These are phyloP conservation scores for Rosalia funebris DNA, from an alignment of 2,888 invertebrate genomes.

Conservation along the genomic window DNA sequence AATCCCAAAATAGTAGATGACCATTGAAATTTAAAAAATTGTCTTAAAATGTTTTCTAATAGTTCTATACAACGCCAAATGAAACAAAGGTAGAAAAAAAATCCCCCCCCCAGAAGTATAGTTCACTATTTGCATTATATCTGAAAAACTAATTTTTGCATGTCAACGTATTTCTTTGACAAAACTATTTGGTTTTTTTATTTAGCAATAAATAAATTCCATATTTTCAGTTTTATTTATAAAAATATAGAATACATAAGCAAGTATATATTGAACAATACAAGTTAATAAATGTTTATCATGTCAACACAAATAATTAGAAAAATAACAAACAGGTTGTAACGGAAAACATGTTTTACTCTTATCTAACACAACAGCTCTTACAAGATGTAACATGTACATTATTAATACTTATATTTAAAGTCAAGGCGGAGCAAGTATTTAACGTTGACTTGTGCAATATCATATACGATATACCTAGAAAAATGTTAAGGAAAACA, in stretches of 20 bases:
- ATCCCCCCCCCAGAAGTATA: too few species aligned
- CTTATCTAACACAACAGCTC: not conserved
- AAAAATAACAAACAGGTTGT: not conserved
- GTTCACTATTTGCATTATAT: too few species aligned
- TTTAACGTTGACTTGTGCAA: conserved; percentile 90
- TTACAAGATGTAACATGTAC: not conserved
- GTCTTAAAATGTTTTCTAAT: too few species aligned
- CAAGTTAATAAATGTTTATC: not conserved
- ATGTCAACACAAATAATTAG: not conserved
- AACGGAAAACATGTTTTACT: not conserved
- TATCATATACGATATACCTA: conserved; percentile 93
- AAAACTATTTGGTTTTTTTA: too few species aligned
- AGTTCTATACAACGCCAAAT: too few species aligned
- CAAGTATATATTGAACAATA: not conserved
- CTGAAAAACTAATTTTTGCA: too few species aligned
- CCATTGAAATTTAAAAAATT: too few species aligned
- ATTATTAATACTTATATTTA: conserved; percentile 73
- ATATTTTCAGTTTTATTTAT: not conserved
- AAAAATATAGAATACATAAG: conserved; percentile 12
- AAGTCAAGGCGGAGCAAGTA: conserved; percentile 90
- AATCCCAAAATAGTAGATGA: too few species aligned
- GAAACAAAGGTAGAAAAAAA: too few species aligned
- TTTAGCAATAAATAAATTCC: too few species aligned
- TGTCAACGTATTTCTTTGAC: too few species aligned
- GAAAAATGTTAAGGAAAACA: conserved; percentile 49